Percentiles rank a stretch among this genome's conserved stretches.
Evolutionary conservation across 1,140 invertebrate species (phyloP).

Genomic region (Lepidurus packardi): DNA sequence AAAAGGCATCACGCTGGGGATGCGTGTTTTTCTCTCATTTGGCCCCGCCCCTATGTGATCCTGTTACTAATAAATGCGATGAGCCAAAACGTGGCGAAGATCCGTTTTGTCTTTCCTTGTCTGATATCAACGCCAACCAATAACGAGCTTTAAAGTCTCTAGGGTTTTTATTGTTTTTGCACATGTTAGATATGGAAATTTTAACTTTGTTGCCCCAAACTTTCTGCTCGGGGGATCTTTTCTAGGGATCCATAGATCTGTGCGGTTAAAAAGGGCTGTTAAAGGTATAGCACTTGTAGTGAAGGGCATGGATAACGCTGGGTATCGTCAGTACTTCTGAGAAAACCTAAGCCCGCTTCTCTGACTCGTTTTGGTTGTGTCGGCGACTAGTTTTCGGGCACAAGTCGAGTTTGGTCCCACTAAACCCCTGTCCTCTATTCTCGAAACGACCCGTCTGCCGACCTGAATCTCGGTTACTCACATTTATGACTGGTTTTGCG

Average conservation of each 20-base stretch:
- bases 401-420: neutral
- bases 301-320: too few species aligned
- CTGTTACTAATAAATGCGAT: neutral
- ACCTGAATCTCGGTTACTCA: constrained; percentile 3
- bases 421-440: neutral
- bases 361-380: neutral
- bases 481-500: neutral
- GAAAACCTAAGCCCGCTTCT: neutral
- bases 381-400: neutral
- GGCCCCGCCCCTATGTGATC: neutral
- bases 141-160: too few species aligned
- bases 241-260: too few species aligned
- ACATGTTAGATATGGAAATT: too few species aligned
- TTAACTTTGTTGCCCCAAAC: too few species aligned
- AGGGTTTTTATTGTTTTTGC: too few species aligned
- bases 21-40: constrained; percentile 4
- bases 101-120: neutral
- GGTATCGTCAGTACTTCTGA: neutral
- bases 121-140: neutral
- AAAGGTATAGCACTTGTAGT: too few species aligned
- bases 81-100: neutral
- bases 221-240: too few species aligned
- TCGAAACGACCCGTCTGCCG: neutral
- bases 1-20: neutral
- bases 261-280: too few species aligned